phyloP scores from a whole-genome alignment of 2,888 invertebrate genomes.

The Pterostichus madidus region DNA sequence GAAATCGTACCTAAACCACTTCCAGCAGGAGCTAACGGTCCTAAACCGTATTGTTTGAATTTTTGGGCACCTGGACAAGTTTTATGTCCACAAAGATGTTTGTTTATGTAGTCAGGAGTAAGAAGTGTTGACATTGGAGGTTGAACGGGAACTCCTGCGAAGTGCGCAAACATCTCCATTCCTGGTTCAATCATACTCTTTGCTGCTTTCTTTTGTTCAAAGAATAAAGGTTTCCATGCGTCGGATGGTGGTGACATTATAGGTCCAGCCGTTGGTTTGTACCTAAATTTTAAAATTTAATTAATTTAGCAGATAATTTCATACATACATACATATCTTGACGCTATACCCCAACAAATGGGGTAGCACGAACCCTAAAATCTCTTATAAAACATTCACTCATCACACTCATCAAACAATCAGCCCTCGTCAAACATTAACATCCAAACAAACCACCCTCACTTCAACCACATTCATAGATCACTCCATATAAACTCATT shows the following conservation, averaged over 20 bases:
- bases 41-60: slow-evolving; percentile 76
- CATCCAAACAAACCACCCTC: too few species aligned
- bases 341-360: too few species aligned
- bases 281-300: neutral
- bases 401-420: too few species aligned
- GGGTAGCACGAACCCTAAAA: too few species aligned
- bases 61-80: slow-evolving; percentile 75
- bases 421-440: too few species aligned
- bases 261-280: neutral
- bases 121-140: neutral
- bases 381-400: too few species aligned
- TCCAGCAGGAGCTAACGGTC: slow-evolving; percentile 74
- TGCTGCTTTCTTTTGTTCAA: neutral
- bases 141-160: neutral
- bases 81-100: slow-evolving; percentile 41
- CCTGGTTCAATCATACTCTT: slow-evolving; percentile 46
- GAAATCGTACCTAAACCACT: slow-evolving; percentile 73
- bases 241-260: neutral
- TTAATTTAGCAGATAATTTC: neutral
- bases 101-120: slow-evolving; percentile 52
- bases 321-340: too few species aligned
- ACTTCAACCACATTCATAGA: too few species aligned
- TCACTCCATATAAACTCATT: too few species aligned
- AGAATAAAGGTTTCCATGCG: slow-evolving; percentile 47
- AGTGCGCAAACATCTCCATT: slow-evolving; percentile 41